Conservation (phyloP, 2,113 vertebrate species). For the Hippocampus comes region DNA sequence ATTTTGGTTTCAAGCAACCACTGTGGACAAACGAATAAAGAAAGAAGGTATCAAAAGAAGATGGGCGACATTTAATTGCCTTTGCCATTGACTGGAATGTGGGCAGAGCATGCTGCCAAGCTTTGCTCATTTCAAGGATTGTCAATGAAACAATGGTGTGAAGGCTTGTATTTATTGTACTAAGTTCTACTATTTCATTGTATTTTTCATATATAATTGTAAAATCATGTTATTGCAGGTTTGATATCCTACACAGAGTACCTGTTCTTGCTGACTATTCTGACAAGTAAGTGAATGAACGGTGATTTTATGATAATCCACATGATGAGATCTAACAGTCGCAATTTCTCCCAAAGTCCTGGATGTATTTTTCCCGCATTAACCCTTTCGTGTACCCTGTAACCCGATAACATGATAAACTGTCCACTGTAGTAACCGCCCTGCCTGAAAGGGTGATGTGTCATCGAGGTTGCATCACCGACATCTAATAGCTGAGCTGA, state of each 20-base stretch:
- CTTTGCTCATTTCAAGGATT: too few relatives aligned
- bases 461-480: not conserved
- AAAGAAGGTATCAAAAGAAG: too few relatives aligned
- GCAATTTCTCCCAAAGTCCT: not conserved
- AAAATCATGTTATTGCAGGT: conserved; percentile 66
- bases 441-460: not conserved
- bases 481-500: not conserved
- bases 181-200: not conserved
- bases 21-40: too few relatives aligned
- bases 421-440: too few relatives aligned
- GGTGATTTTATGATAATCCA: too few relatives aligned
- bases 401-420: too few relatives aligned
- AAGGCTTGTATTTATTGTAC: not conserved
- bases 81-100: too few relatives aligned
- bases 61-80: too few relatives aligned
- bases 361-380: not conserved
- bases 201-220: not conserved
- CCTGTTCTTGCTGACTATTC: conserved; percentile 92
- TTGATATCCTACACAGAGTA: conserved; percentile 96
- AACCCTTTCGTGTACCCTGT: not conserved
- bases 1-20: too few relatives aligned
- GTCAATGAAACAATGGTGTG: too few relatives aligned
- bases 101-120: too few relatives aligned
- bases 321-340: too few relatives aligned
- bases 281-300: conserved; percentile 84